phyloP scores from a whole-genome alignment of 2,888 invertebrate genomes.

The Drosophila mulleri region DNA sequence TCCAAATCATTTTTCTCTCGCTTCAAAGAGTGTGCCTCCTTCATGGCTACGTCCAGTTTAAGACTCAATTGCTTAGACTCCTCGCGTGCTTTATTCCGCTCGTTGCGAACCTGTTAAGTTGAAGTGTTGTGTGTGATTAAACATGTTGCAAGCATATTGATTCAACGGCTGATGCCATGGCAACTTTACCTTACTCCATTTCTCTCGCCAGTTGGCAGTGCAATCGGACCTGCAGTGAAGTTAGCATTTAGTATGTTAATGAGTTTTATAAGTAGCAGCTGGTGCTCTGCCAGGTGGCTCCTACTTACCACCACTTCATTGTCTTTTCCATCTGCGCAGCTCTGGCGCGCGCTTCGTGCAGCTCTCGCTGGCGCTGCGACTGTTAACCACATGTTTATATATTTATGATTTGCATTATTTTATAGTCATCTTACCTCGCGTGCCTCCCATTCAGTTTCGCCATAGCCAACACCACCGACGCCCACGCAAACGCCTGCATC shows the following conservation, averaged over 20 bases:
- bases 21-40: constrained; percentile 91
- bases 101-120: constrained; percentile 89
- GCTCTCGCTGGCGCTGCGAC: constrained; percentile 88
- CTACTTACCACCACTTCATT: constrained; percentile 95
- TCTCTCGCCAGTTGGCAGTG: constrained; percentile 97
- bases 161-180: constrained; percentile 51
- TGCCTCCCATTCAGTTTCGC: constrained; percentile 85
- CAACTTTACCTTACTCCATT: constrained; percentile 93
- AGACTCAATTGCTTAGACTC: constrained; percentile 93
- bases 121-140: constrained; percentile 14
- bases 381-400: constrained; percentile 41
- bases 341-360: constrained; percentile 96
- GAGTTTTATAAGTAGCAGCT: not conserved
- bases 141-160: constrained; percentile 50
- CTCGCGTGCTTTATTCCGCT: constrained; percentile 96
- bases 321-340: constrained; percentile 99
- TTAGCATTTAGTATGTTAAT: constrained; percentile 7
- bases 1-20: constrained; percentile 92
- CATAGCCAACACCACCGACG: constrained; percentile 70
- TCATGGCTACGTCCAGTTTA: constrained; percentile 91
- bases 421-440: constrained; percentile 75
- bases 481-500: constrained; percentile 59
- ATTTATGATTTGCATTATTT: not conserved
- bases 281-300: too few species aligned
- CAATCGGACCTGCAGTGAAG: constrained; percentile 90